Percentiles rank a stretch among this genome's conserved stretches.
These are phyloP conservation scores for Cantharis rustica DNA, from an alignment of 2,888 invertebrate genomes.

Conservation along the genomic window DNA sequence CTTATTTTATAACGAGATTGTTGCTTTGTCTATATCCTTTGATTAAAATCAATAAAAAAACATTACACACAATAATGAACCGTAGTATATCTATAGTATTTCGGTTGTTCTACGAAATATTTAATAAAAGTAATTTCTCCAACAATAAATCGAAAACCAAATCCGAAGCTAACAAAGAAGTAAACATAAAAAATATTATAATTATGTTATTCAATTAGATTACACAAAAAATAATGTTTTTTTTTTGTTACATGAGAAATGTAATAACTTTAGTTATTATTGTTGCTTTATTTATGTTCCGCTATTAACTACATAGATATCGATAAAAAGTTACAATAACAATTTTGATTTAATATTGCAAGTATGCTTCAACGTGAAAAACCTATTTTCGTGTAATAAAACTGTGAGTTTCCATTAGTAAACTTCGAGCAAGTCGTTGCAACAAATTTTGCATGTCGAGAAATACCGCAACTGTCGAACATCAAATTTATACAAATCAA, in stretches of 20 bases:
- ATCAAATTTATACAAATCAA: background rate
- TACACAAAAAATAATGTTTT: background rate
- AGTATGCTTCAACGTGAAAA: background rate
- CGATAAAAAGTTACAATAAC: background rate
- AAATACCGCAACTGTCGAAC: background rate
- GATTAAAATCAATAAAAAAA: background rate
- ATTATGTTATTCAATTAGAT: background rate
- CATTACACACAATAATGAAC: background rate
- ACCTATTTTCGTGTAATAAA: background rate
- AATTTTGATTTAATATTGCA: background rate
- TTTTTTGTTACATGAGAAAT: background rate
- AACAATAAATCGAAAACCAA: background rate
- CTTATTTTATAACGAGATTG: background rate
- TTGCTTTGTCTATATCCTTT: background rate
- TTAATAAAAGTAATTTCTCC: background rate
- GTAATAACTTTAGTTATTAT: background rate
- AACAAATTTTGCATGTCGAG: background rate
- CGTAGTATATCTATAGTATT: background rate
- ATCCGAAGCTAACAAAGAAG: background rate
- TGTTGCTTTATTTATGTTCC: background rate
- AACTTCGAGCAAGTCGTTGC: background rate
- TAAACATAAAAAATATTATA: background rate
- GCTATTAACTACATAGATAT: background rate
- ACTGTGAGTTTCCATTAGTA: background rate
- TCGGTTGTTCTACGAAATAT: background rate